Conservation (phyloP, 1,140 invertebrate genomes). For the Hestina assimilis region DNA sequence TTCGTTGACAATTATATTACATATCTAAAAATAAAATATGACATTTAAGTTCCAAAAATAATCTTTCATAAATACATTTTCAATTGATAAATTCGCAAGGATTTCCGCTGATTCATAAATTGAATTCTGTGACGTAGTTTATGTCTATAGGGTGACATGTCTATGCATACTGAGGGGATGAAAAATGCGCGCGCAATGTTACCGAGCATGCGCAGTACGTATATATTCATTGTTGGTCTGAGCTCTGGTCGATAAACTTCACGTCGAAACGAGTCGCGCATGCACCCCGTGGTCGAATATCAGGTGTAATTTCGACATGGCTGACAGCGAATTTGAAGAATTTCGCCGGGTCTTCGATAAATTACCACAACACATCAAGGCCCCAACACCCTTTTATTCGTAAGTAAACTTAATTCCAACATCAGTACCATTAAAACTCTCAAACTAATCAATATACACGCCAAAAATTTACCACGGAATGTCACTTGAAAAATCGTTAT, state of each 20-base stretch:
- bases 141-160: slow-evolving; percentile 28
- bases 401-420: slow-evolving; percentile 79
- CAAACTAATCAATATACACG: background rate
- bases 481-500: background rate
- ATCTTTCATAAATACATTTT: background rate
- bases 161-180: slow-evolving; percentile 23
- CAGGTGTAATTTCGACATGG: slow-evolving; percentile 82
- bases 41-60: too few species aligned
- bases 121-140: slow-evolving; percentile 26
- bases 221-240: slow-evolving; percentile 23
- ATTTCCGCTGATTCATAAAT: slow-evolving; percentile 54
- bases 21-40: too few species aligned
- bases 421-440: background rate
- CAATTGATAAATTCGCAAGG: slow-evolving; percentile 19
- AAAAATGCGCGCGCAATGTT: slow-evolving; percentile 34
- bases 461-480: slow-evolving; percentile 8
- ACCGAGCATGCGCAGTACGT: slow-evolving; percentile 36
- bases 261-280: slow-evolving; percentile 44
- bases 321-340: slow-evolving; percentile 94
- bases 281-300: slow-evolving; percentile 50
- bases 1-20: too few species aligned
- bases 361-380: slow-evolving; percentile 87
- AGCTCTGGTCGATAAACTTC: slow-evolving; percentile 49
- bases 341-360: slow-evolving; percentile 91
- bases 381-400: slow-evolving; percentile 86